Evolutionary conservation across 2,113 vertebrate species (phyloP).

Genomic region (Caloenas nicobarica): DNA sequence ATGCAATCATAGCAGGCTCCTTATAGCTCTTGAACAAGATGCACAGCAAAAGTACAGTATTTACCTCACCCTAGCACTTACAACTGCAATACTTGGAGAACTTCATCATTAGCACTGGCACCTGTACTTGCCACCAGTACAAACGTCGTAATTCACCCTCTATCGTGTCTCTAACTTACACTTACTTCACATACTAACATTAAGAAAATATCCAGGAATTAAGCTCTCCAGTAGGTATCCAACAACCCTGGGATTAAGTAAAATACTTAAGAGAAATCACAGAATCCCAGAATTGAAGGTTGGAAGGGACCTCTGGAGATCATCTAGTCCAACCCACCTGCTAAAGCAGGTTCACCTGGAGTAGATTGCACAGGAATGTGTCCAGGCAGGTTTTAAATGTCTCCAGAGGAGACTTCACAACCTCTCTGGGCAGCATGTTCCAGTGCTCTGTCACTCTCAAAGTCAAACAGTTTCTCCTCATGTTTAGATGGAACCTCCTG

Average conservation of each 20-base stretch:
- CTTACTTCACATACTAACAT: not conserved
- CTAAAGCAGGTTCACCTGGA: no score
- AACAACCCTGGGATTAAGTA: not conserved
- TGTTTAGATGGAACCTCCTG: no score
- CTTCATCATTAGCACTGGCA: not conserved
- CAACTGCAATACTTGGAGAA: not conserved
- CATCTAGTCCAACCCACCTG: no score
- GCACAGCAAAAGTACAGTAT: not conserved
- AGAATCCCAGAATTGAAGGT: no score
- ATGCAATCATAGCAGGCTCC: not conserved
- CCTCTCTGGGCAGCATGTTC: no score
- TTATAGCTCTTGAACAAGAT: not conserved
- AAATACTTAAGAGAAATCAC: not conserved
- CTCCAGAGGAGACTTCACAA: no score
- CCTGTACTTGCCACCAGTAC: not conserved
- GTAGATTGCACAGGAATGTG: no score
- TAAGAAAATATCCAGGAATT: not conserved
- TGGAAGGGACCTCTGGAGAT: no score
- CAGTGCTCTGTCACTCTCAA: no score
- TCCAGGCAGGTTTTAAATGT: no score
- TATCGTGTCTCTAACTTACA: not conserved
- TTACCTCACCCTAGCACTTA: not conserved
- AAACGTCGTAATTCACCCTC: not conserved
- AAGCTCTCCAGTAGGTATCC: not conserved
- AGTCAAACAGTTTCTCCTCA: no score